Base-by-base conservation (phyloP, 2,888 invertebrate species). In the Poecilobothrus nobilitatus region DNA sequence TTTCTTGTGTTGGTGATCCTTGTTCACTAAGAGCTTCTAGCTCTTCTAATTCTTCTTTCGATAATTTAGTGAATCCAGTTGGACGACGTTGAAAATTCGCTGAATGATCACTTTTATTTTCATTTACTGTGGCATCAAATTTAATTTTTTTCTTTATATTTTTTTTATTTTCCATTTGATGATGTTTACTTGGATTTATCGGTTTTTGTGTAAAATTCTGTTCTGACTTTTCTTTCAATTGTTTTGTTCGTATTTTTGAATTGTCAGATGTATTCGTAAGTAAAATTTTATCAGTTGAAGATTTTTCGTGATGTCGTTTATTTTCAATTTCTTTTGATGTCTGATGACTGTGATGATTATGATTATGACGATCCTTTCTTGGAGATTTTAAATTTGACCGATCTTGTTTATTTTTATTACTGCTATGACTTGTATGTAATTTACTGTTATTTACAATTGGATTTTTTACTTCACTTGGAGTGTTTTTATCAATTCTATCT, bases 21-120 rank as follows among this genome's bases (percentile, higher is more conserved):
- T 71, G 67, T 44, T 71, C 72, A 74, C 76, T 76, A 5, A 76
- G 69, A 7, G 73, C 71, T 12, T 76, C 75, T 66, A 76, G 76
- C 69, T 76, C 77, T 18, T 76, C 77, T 53, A 76, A 68, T 44
- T 67, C 62, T 21, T 66, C 20, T 62, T 63, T 34, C 18, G 27
- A 66, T 18, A 20, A 63, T 27, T 61, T 62, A 37, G 18, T 67
- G 68, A 12, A 71, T 71, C n/a, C 27, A 27, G 34, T 66, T 12
- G 21, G 27, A 67, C 67, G 21, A 27, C 66, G 18, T 70, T 66
- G 3, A 63, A 68, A 0, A 68, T 64, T 15, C 69, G 68, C 44
- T 63, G 34, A 61, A 71, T 69, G 4, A 63, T 34, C 2, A 4
- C 27, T 15, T 2, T 27, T 5, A n/a, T 4, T 27, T 33, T 33